Evolutionary conservation across 64 coral and sea anemone species (phyloP).

Genomic region (Montipora efflorescens): DNA sequence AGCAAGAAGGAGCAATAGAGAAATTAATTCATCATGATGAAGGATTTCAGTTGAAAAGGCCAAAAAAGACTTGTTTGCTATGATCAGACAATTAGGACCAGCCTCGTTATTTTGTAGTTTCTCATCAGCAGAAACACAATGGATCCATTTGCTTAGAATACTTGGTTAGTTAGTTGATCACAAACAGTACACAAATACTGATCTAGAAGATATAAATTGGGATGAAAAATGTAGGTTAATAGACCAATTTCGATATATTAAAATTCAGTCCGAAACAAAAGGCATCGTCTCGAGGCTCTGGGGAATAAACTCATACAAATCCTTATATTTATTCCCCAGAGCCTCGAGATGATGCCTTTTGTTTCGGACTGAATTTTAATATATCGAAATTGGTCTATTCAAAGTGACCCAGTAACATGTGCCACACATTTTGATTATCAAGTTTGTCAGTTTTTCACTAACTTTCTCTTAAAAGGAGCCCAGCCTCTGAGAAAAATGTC

Average conservation of each 20-base stretch:
- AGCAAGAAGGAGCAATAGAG: constrained; percentile 30
- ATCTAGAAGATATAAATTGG: constrained; percentile 46
- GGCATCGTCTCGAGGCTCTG: too few relatives aligned
- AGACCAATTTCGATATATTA: too few relatives aligned
- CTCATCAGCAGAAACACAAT: constrained; percentile 84
- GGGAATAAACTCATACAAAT: too few relatives aligned
- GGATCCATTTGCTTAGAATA: constrained; percentile 28
- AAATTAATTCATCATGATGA: constrained; percentile 25
- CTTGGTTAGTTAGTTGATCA: constrained; percentile 4
- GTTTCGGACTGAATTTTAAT: too few relatives aligned
- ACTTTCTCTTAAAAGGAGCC: constrained; percentile 34
- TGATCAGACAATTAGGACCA: constrained; percentile 82
- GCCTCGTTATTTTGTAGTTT: constrained; percentile 65
- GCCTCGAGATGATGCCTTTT: too few relatives aligned
- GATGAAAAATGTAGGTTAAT: constrained; percentile 49
- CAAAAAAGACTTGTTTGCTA: constrained; percentile 85
- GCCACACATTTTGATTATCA: constrained; percentile 63
- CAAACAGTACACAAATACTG: constrained; percentile 2
- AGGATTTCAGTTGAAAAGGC: constrained; percentile 10
- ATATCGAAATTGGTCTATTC: background rate
- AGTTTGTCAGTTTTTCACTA: constrained; percentile 36
- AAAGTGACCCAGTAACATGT: constrained; percentile 57
- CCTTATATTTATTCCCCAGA: too few relatives aligned
- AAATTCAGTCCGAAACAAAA: too few relatives aligned
- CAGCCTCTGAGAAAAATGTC: constrained; percentile 57